phyloP scores from a whole-genome alignment of 2,888 invertebrate species.

The Deroplatys truncata region DNA sequence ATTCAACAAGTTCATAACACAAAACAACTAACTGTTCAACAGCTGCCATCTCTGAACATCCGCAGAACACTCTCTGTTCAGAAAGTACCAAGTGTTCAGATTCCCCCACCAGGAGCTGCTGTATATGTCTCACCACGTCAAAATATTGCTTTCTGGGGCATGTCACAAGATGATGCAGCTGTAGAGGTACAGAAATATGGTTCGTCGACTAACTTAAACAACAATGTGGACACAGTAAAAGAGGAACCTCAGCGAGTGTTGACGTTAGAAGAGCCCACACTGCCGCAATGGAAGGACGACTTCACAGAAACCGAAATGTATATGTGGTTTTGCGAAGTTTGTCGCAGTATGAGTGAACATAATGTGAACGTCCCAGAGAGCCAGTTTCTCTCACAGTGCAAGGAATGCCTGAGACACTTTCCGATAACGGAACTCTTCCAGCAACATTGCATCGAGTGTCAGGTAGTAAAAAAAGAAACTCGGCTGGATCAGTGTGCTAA shows the following conservation, averaged over 20 bases:
- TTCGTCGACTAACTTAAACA: background rate
- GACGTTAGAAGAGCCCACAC: background rate
- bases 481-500: background rate
- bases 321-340: background rate
- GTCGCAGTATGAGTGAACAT: background rate
- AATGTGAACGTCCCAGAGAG: background rate
- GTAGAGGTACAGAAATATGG: background rate
- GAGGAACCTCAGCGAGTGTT: background rate
- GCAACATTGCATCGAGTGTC: background rate
- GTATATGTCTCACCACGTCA: background rate
- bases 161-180: background rate
- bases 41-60: background rate
- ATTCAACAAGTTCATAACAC: background rate
- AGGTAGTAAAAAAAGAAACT: background rate
- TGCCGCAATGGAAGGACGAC: background rate
- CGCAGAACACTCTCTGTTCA: background rate
- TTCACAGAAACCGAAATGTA: background rate
- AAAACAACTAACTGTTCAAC: background rate
- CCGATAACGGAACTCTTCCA: background rate
- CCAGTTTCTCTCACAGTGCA: background rate
- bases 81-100: background rate
- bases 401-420: background rate
- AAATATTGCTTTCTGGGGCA: background rate
- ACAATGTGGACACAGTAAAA: background rate
- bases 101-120: background rate